phyloP scores from a whole-genome alignment of 2,888 invertebrate genomes.

The Mesopsocus fuscifrons region DNA sequence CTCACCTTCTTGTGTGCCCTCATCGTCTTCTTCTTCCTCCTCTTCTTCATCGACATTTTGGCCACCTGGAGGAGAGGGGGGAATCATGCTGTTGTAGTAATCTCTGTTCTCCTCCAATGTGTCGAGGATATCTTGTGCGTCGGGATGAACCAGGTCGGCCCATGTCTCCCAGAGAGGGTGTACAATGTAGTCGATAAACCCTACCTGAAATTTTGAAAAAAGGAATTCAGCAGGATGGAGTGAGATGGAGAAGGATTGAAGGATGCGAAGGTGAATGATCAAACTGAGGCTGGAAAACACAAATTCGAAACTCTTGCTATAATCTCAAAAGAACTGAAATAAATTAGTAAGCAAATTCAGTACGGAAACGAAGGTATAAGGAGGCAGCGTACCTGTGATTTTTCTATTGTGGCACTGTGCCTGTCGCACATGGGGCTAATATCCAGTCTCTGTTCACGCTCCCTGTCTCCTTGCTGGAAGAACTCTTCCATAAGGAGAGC shows the following conservation, averaged over 20 bases:
- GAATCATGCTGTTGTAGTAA: constrained; percentile 91
- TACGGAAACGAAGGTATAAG: too few species aligned
- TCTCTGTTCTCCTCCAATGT: constrained; percentile 96
- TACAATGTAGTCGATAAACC: constrained; percentile 98
- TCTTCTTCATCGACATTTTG: constrained; percentile 9
- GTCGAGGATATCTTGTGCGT: constrained; percentile 95
- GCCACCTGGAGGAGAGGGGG: constrained; percentile 66
- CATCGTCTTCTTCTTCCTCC: too few species aligned
- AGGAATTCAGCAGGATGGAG: neutral
- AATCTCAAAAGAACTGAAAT: constrained; percentile 3
- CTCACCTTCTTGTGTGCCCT: neutral
- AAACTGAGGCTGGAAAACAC: too few species aligned
- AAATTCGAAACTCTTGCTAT: neutral
- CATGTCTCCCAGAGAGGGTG: constrained; percentile 98
- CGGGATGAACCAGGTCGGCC: constrained; percentile 96
- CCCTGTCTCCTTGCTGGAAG: constrained; percentile 94
- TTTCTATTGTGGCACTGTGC: constrained; percentile 90
- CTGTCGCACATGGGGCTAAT: constrained; percentile 99
- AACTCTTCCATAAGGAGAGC: constrained; percentile 94
- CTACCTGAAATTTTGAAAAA: constrained; percentile 40
- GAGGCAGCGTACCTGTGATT: constrained; percentile 53
- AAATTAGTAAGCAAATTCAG: too few species aligned
- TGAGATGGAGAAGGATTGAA: constrained; percentile 5
- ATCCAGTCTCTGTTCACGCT: constrained; percentile 87
- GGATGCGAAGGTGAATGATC: too few species aligned